These are phyloP conservation scores for Phocoena phocoena DNA, from an alignment of 2,113 vertebrate genomes.

Conservation along the genomic window DNA sequence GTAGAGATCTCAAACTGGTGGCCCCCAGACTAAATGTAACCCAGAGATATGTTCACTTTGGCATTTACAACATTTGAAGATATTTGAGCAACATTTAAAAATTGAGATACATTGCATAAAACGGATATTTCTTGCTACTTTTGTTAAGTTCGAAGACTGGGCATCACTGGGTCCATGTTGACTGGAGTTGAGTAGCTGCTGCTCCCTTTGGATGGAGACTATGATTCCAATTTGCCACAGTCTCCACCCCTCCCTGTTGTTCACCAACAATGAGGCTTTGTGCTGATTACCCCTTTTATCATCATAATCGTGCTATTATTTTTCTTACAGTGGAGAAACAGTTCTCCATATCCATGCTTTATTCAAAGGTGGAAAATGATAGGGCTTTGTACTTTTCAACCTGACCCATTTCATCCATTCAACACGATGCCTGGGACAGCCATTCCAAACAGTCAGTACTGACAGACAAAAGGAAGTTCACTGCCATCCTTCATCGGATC, in stretches of 20 bases:
- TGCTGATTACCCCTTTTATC: background rate
- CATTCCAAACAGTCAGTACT: background rate
- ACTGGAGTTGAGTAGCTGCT: background rate
- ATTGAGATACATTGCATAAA: background rate
- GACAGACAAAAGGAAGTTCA: background rate
- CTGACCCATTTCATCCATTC: background rate
- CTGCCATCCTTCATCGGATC: background rate
- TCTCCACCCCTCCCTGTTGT: background rate
- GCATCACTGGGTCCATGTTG: background rate
- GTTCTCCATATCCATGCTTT: background rate
- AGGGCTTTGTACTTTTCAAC: background rate
- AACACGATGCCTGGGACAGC: background rate
- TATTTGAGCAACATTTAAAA: slow-evolving; percentile 23
- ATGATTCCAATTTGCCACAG: background rate
- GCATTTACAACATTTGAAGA: background rate
- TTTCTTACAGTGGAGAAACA: background rate
- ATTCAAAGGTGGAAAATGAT: background rate
- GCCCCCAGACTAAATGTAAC: background rate
- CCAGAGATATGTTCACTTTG: background rate
- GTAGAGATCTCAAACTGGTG: background rate
- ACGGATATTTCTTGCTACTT: background rate
- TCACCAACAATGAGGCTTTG: background rate
- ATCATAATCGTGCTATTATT: background rate
- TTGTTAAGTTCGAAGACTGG: background rate
- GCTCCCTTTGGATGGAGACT: background rate